Evolutionary conservation across 1,140 invertebrate genomes (phyloP).

Genomic region (Adelges cooleyi): DNA sequence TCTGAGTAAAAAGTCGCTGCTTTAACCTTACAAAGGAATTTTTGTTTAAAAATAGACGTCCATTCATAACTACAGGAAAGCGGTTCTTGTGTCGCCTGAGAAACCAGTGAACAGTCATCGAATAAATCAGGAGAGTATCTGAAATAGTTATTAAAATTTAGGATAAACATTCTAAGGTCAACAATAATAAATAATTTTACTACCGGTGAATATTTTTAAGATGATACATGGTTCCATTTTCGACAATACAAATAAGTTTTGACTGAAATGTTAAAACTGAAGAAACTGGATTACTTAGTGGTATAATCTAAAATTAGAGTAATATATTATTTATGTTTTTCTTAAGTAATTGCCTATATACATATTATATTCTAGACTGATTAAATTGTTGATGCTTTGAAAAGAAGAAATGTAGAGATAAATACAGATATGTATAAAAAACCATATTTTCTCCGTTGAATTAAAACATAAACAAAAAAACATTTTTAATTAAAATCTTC

Average conservation of each 20-base stretch:
- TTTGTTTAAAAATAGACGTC: background rate
- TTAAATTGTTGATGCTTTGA: too few species aligned
- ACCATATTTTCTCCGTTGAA: too few species aligned
- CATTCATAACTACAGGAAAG: background rate
- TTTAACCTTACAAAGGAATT: background rate
- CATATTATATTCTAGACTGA: too few species aligned
- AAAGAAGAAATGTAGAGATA: too few species aligned
- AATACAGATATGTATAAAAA: too few species aligned
- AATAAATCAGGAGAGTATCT: slow-evolving; percentile 21
- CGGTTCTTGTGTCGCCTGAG: background rate
- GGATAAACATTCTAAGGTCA: background rate
- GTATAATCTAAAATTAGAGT: background rate
- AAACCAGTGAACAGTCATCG: background rate
- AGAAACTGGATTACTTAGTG: background rate
- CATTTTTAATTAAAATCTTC: too few species aligned
- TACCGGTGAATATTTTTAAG: slow-evolving; percentile 16
- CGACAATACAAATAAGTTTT: slow-evolving; percentile 13
- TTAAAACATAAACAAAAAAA: too few species aligned
- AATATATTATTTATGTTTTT: too few species aligned
- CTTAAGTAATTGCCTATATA: too few species aligned
- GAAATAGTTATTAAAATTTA: background rate
- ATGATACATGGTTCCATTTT: background rate
- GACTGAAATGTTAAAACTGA: background rate
- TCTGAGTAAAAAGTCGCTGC: background rate
- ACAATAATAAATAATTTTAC: background rate